These are phyloP conservation scores for Labeo rohita DNA, from an alignment of 2,113 vertebrate genomes.

Conservation along the genomic window DNA sequence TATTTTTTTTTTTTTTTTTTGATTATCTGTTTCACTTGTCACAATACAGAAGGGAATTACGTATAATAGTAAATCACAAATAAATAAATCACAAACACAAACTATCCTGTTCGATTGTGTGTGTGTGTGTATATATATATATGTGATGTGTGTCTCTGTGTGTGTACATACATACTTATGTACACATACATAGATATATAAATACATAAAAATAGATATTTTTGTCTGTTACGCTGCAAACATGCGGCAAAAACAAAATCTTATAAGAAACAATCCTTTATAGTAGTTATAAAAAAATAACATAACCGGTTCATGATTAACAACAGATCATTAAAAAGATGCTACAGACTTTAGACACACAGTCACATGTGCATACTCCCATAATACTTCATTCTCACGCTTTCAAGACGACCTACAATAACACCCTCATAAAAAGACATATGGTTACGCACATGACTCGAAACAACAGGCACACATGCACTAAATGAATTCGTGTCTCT, in stretches of 20 bases:
- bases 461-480: constrained; percentile 1
- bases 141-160: no score
- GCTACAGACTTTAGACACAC: not conserved
- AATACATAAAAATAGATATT: no score
- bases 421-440: constrained; percentile 20
- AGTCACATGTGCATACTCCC: constrained; percentile 19
- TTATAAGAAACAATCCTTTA: not conserved
- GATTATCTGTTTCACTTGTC: not conserved
- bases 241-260: not conserved
- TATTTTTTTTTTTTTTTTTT: not conserved
- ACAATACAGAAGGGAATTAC: not conserved
- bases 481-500: constrained; percentile 1
- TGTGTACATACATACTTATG: no score
- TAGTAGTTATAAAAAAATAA: not conserved
- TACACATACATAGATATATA: no score
- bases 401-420: not conserved
- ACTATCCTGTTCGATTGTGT: not conserved
- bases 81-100: not conserved
- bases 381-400: constrained; percentile 12
- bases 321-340: constrained; percentile 9
- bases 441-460: constrained; percentile 3
- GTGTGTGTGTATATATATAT: no score
- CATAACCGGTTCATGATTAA: not conserved
- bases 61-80: not conserved
- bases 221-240: no score